Base-by-base conservation (phyloP, 2,797 vertebrate species). In the Thripadectes ignobilis region DNA sequence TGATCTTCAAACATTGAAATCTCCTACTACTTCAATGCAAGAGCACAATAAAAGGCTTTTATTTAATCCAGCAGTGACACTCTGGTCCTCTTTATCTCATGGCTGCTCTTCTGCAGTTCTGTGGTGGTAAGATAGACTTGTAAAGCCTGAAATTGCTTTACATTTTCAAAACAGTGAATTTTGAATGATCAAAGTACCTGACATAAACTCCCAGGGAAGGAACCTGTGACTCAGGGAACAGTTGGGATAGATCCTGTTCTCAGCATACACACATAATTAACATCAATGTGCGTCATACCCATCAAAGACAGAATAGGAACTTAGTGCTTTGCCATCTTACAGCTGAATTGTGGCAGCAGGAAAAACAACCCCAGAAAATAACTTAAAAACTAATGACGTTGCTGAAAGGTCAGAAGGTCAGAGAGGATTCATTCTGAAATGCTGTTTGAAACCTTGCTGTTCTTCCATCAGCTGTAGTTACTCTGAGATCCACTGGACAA, bases 161-260 rank as follows among this genome's bases (percentile, higher is more conserved):
- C 17, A 30, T 82, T 94, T 80, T 85, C 65, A 62, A 85, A 85
- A 34, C 12, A 48, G 79, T 46, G 20, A 61, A 39, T 71, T 87
- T 36, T 38, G 81, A 87, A 45, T 45, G 57, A 95, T 80, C 61
- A 89, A 85, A 91, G 92, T 13, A 83, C 80, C 84, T 61, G 72
- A 43, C 29, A 26, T 6, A 79, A 88, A 68, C 20, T 89, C 32
- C 14, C 22, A 61, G 55, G 72, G 74, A 87, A 89, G 61, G 30
- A 85, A 71, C 32, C 67, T 61, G 78, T 85, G 71, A 93, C 48
- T 87, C 59, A 54, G 74, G 48, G 77, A 95, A 30, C 45, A 22
- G 32, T 24, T 85, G 84, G 69, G 67, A 73, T 1, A 54, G 63
- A 61, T 76, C 39, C 59, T 67, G 36, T 2, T 86, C 77, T 79